These are phyloP conservation scores for Polydrusus pterygomalis DNA, from an alignment of 2,888 invertebrate species.

Conservation along the genomic window DNA sequence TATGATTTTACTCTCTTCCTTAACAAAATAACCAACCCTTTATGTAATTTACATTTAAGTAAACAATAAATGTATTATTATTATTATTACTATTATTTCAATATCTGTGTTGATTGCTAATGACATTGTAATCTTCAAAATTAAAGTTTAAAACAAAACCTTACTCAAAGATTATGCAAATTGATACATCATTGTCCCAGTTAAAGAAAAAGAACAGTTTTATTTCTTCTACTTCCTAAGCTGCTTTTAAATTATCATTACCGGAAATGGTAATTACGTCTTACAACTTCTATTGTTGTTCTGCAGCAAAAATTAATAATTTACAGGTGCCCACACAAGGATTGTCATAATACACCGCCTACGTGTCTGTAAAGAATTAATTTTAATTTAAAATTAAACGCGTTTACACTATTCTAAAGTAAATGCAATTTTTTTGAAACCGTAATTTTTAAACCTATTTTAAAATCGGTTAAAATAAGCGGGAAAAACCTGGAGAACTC, in stretches of 20 bases:
- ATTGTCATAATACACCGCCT: constrained; percentile 40
- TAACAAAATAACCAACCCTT: no score
- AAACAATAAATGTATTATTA: no score
- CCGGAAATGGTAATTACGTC: constrained; percentile 50
- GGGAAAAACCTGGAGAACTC: no score
- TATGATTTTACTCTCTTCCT: no score
- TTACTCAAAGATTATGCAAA: no score
- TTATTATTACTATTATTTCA: no score
- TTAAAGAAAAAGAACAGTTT: background rate
- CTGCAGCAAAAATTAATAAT: constrained; percentile 47
- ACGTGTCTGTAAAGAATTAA: constrained; percentile 44
- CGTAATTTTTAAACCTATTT: no score
- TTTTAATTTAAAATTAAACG: constrained; percentile 34
- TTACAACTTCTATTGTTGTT: constrained; percentile 43
- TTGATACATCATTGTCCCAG: background rate
- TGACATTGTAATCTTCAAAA: no score
- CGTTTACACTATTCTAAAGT: background rate
- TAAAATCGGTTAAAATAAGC: no score
- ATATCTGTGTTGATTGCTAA: no score
- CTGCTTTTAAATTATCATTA: constrained; percentile 12
- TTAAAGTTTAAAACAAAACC: no score
- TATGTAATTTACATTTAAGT: no score
- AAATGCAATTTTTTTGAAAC: background rate
- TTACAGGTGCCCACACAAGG: constrained; percentile 49
- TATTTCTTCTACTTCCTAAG: constrained; percentile 4